These are phyloP conservation scores for Hydriomena furcata DNA, from an alignment of 2,888 invertebrate species.

Conservation along the genomic window DNA sequence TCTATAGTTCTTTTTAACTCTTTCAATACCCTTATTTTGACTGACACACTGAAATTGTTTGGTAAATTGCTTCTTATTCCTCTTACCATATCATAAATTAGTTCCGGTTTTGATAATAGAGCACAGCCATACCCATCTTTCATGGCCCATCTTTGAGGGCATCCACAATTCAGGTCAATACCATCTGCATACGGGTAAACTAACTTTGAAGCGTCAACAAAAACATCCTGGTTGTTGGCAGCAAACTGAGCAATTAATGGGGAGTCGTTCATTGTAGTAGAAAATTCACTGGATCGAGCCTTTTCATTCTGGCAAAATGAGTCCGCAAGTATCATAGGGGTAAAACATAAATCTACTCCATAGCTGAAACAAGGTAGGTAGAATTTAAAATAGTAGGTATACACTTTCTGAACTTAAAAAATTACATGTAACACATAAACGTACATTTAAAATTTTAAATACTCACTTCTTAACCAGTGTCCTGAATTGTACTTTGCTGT, in stretches of 20 bases:
- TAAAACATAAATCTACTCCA: conserved; percentile 94
- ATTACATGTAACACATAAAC: too few species aligned
- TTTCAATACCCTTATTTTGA: conserved; percentile 93
- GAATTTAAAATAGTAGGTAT: too few species aligned
- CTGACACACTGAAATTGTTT: conserved; percentile 92
- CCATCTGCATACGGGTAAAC: conserved; percentile 94
- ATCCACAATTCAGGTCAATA: conserved; percentile 98
- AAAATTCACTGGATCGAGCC: conserved; percentile 93
- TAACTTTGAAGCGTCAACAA: conserved; percentile 92
- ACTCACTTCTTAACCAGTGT: conserved; percentile 73
- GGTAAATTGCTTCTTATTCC: conserved; percentile 89
- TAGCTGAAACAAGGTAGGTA: conserved; percentile 84
- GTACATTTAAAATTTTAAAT: too few species aligned
- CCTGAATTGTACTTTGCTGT: conserved; percentile 85
- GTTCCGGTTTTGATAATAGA: conserved; percentile 91
- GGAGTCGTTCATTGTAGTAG: conserved; percentile 88
- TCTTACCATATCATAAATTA: conserved; percentile 90
- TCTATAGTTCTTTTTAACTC: conserved; percentile 89
- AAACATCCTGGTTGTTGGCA: conserved; percentile 91
- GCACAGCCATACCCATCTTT: conserved; percentile 95
- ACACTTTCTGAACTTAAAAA: neutral
- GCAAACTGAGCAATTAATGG: conserved; percentile 98
- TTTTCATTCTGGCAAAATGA: conserved; percentile 95
- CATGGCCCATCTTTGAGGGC: conserved; percentile 98
- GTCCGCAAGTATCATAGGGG: conserved; percentile 98